Conservation (phyloP, 2,888 invertebrate genomes). For the Drosophila robusta region DNA sequence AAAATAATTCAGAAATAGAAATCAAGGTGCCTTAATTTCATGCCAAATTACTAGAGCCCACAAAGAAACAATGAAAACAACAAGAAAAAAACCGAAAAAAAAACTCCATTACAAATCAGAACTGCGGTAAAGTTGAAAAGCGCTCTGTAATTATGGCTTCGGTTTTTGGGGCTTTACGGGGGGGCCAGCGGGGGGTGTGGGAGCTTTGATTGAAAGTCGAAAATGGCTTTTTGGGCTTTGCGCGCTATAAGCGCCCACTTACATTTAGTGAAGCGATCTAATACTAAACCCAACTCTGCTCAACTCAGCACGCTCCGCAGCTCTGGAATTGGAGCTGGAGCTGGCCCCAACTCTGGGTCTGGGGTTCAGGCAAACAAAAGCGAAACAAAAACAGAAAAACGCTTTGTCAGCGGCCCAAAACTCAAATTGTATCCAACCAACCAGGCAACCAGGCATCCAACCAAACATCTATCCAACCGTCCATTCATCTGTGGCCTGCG, state of each 20-base stretch:
- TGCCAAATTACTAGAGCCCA: slow-evolving; percentile 49
- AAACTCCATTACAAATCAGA: slow-evolving; percentile 72
- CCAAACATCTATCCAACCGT: slow-evolving; percentile 4
- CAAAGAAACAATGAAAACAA: slow-evolving; percentile 23
- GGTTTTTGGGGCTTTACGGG: neutral
- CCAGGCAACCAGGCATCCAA: slow-evolving; percentile 8
- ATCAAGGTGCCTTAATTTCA: slow-evolving; percentile 65
- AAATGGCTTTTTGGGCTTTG: slow-evolving; percentile 65
- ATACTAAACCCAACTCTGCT: slow-evolving; percentile 47
- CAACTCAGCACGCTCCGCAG: slow-evolving; percentile 3
- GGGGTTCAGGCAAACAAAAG: slow-evolving; percentile 24
- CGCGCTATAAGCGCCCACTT: slow-evolving; percentile 51
- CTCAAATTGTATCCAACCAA: slow-evolving; percentile 20
- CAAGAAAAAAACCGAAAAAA: slow-evolving; percentile 7
- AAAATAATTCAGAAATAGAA: slow-evolving; percentile 28
- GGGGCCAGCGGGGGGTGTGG: neutral
- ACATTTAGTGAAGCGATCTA: slow-evolving; percentile 60
- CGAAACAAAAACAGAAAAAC: slow-evolving; percentile 52
- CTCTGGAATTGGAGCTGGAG: neutral
- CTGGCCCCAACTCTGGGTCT: slow-evolving; percentile 1
- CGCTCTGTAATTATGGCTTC: slow-evolving; percentile 67
- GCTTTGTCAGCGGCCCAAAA: slow-evolving; percentile 64
- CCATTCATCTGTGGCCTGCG: slow-evolving; percentile 21
- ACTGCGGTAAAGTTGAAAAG: slow-evolving; percentile 77
- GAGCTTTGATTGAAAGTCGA: slow-evolving; percentile 73